Conservation (phyloP, 2,888 invertebrate genomes). For the Meloe dianella region DNA sequence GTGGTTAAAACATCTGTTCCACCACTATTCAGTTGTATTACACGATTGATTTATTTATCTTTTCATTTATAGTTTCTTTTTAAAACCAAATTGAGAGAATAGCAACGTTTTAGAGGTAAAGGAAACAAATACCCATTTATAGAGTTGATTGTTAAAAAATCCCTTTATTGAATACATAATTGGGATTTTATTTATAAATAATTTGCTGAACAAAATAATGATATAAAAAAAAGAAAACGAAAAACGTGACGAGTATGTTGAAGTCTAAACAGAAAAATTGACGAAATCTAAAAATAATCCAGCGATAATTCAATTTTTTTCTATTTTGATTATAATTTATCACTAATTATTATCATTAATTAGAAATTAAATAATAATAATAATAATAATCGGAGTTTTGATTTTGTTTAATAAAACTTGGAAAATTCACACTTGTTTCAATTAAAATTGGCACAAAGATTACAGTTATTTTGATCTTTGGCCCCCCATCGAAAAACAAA, state of each 20-base stretch:
- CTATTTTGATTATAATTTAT: not conserved
- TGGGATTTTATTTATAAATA: not conserved
- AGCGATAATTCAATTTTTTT: too few species aligned
- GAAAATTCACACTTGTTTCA: conserved; percentile 3
- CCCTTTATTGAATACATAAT: conserved; percentile 5
- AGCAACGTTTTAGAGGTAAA: not conserved
- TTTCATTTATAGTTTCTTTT: too few species aligned
- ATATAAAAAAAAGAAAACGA: not conserved
- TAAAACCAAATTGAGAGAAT: not conserved
- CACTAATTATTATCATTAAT: not conserved
- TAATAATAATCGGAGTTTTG: too few species aligned
- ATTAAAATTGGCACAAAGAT: not conserved
- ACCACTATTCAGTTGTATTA: not conserved
- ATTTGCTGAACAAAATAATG: too few species aligned
- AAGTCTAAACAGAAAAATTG: too few species aligned
- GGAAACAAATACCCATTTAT: conserved; percentile 2
- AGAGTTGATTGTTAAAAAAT: not conserved
- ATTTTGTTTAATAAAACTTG: not conserved
- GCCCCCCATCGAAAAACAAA: not conserved
- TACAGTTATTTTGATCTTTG: not conserved
- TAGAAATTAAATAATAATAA: not conserved
- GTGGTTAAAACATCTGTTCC: not conserved
- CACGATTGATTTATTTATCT: not conserved
- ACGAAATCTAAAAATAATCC: not conserved
- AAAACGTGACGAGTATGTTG: not conserved